A percentile compares a stretch with the other conserved stretches of the same genome.
Evolutionary conservation across 2,888 invertebrate genomes (phyloP).

Genomic region (Apodemia duryi): DNA sequence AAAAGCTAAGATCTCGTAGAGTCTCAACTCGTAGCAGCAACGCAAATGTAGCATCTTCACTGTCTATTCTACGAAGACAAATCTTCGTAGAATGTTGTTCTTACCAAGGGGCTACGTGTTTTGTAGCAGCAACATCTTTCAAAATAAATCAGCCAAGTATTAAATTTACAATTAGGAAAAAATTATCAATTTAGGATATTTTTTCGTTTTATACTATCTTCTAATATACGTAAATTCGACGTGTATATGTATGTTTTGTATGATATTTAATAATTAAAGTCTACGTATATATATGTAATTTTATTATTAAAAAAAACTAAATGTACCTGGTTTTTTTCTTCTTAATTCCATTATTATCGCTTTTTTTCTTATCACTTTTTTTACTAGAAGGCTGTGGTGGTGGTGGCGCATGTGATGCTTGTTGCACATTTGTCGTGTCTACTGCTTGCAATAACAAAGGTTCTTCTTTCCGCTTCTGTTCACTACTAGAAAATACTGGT

Average conservation of each 20-base stretch:
- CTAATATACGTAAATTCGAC: too few relatives aligned
- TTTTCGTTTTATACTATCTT: too few relatives aligned
- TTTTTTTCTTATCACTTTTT: constrained; percentile 89
- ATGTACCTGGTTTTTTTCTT: constrained; percentile 94
- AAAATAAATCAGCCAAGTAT: too few relatives aligned
- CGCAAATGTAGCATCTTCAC: constrained; percentile 21
- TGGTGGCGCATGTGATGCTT: constrained; percentile 48
- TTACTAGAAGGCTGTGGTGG: constrained; percentile 76
- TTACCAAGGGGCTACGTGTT: neutral
- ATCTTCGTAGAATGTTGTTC: neutral
- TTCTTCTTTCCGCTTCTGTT: constrained; percentile 66
- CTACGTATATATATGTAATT: neutral
- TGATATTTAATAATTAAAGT: too few relatives aligned
- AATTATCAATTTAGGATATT: neutral
- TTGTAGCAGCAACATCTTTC: neutral
- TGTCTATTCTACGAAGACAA: constrained; percentile 11
- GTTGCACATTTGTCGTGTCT: constrained; percentile 52
- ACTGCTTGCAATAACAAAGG: constrained; percentile 59
- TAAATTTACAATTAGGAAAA: neutral
- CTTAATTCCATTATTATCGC: constrained; percentile 91
- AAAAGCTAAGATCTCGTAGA: constrained; percentile 16
- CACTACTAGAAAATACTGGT: constrained; percentile 48
- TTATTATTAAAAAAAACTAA: neutral
- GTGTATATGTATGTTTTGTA: too few relatives aligned
- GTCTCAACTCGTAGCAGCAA: constrained; percentile 11